Base-by-base conservation (phyloP, 2,888 invertebrate species). In the Plemyria rubiginata region DNA sequence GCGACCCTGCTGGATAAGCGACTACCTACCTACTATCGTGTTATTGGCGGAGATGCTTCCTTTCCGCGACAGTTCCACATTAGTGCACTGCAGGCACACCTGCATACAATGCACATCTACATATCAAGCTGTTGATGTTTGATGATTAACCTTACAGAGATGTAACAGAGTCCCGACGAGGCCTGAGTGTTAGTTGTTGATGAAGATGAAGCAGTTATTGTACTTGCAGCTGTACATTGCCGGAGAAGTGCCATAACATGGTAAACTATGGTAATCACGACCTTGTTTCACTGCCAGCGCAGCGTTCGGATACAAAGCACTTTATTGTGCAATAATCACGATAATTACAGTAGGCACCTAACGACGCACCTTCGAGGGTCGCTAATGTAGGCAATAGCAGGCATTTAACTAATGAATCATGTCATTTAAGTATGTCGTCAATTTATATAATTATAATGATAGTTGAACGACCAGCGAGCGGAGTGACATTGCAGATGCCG, bases 181-280 rank as follows among this genome's bases (percentile, higher is more conserved):
- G 32, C 4, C n/a, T 41, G 6, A 6, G 7, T n/a, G n/a, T 41
- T 43, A 43, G 43, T 43, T 7, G 43, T 11, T 13, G 43, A 43
- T 43, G 43, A 2, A 43, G 43, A 15, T 15, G 43, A 43, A 43
- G 13, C 15, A 15, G 13, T 15, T 15, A 43, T 15, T n/a, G n/a
- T n/a, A n/a, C n/a, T 41, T 6, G 40, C 40, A 6, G 6, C 8
- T 8, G 13, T 13, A 15, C n/a, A 41, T n/a, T 8, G 43, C 8
- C 15, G 5, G 43, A 1, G n/a, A 2, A 15, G 43, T 15, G 43
- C 7, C 9, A 22, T 22, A 3, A 50, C 49, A 32, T 2, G 46
- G n/a, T 45, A 36, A 36, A 38, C 15, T 54, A 66, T 62, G 66
- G 13, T 60, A 54, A 60, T 60, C 15, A 4, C 48, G 66, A 66